Evolutionary conservation across 2,888 invertebrate species (phyloP).

Genomic region (Pegoplata infirma): DNA sequence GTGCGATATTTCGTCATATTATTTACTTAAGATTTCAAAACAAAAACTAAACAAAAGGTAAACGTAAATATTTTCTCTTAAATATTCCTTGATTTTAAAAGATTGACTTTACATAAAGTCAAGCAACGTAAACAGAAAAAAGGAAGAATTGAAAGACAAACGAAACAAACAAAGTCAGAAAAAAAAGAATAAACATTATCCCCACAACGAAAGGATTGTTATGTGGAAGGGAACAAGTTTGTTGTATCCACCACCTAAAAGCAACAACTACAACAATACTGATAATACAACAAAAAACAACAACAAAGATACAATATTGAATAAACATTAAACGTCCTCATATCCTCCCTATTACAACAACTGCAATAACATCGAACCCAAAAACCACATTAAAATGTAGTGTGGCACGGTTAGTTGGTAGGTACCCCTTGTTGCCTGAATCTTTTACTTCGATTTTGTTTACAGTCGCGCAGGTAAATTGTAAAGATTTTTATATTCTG

Average conservation of each 20-base stretch:
- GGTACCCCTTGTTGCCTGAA: constrained; percentile 31
- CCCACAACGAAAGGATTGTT: constrained; percentile 61
- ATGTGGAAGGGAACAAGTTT: neutral
- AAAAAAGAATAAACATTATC: constrained; percentile 22
- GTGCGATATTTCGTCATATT: constrained; percentile 56
- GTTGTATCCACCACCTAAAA: neutral
- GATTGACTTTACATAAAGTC: constrained; percentile 33
- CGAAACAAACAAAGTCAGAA: neutral
- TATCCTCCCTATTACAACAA: constrained; percentile 40
- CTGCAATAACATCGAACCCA: neutral
- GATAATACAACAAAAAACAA: neutral
- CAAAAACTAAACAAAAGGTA: constrained; percentile 14
- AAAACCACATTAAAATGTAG: constrained; percentile 4
- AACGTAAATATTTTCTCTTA: constrained; percentile 18
- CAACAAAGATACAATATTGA: constrained; percentile 9
- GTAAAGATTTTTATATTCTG: constrained; percentile 20
- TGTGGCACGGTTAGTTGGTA: too few relatives aligned
- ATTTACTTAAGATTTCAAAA: constrained; percentile 35
- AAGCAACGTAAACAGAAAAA: neutral
- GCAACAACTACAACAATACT: neutral
- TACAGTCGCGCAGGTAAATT: constrained; percentile 36
- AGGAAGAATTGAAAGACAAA: constrained; percentile 1
- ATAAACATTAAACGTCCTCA: constrained; percentile 49
- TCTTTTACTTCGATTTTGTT: constrained; percentile 3
- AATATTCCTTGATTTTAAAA: constrained; percentile 18